Evolutionary conservation across 2,113 vertebrate species (phyloP), one percentile per base, ranked within the genome.

Genomic region (Campylomormyrus tamandua): DNA sequence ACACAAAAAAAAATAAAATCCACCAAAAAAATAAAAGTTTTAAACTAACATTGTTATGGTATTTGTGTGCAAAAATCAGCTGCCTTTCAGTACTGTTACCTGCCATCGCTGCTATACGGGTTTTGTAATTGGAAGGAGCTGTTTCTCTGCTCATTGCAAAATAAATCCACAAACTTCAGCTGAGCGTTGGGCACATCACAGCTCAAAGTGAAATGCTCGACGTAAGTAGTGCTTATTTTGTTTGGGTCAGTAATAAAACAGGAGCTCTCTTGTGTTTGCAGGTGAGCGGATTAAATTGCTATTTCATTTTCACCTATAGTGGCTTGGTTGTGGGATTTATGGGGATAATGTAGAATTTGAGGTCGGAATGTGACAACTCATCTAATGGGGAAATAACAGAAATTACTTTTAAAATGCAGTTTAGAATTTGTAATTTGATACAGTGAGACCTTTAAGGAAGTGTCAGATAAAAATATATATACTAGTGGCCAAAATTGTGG

Each of bases 21-120:
- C 93, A 93, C 94, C 93, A 95, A 95, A 96, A 90, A 95, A 95
- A 95, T 95, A 95, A 95, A 95, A 87, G 52, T 88, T 88, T 58
- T 88, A 88, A 95, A 95, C 95, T 95, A 93, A 94, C 95, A 17
- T 93, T 93, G 92, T n/a, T 85, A 53, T 62, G 83, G 46, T 49
- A 27, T 87, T 84, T 84, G 35, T 21, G 46, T 84, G 35, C 9
- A 35, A 15, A 7, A 5, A 27, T 87, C 50, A 53, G 10, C 27
- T 87, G 46, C 31, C 15, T 87, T 52, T 35, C n/a, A 21, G 2
- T 87, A 31, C 2, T 19, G 42, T 52, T n/a, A 27, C 39, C 7
- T 45, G 42, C 39, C 19, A 45, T 83, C 7, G 21, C 31, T 83
- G 10, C n/a, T 1, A 27, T 70, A 31, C 0, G 0, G 58, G 24